Evolutionary conservation across 2,797 vertebrate species (phyloP).

Genomic region (Ctenosaura bakeri): DNA sequence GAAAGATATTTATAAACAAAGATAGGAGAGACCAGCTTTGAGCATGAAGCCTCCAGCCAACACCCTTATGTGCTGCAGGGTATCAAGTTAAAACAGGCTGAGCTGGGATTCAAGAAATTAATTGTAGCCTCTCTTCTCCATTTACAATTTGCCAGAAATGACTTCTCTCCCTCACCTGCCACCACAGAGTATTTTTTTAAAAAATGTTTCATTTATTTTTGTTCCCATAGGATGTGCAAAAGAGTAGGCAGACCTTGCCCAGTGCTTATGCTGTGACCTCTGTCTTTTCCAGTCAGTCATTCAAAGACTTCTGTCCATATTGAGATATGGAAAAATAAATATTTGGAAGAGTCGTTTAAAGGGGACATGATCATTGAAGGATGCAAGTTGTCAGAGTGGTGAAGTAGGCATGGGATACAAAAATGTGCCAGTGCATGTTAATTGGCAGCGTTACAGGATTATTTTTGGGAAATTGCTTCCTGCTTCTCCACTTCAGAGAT

Average conservation of each 20-base stretch:
- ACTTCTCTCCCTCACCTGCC: background rate
- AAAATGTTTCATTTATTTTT: background rate
- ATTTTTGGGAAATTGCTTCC: background rate
- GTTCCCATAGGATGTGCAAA: background rate
- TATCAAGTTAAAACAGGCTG: slow-evolving; percentile 15
- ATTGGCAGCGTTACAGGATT: background rate
- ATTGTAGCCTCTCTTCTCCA: background rate
- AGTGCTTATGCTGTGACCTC: background rate
- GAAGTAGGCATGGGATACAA: background rate
- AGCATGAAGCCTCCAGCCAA: background rate
- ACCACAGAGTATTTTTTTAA: background rate
- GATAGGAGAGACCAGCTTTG: background rate
- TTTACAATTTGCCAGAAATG: background rate
- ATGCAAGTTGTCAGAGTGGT: slow-evolving; percentile 2
- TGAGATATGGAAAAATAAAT: background rate
- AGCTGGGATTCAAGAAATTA: background rate
- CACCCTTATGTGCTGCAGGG: background rate
- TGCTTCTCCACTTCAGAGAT: background rate
- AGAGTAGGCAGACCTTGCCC: background rate
- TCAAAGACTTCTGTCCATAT: background rate
- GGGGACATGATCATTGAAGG: slow-evolving; percentile 10
- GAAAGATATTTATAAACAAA: slow-evolving; percentile 20
- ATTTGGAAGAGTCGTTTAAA: background rate
- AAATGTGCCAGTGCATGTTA: background rate
- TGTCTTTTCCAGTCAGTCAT: background rate